Conservation (phyloP, 2,888 invertebrate species). For the Rotaria macrura region DNA sequence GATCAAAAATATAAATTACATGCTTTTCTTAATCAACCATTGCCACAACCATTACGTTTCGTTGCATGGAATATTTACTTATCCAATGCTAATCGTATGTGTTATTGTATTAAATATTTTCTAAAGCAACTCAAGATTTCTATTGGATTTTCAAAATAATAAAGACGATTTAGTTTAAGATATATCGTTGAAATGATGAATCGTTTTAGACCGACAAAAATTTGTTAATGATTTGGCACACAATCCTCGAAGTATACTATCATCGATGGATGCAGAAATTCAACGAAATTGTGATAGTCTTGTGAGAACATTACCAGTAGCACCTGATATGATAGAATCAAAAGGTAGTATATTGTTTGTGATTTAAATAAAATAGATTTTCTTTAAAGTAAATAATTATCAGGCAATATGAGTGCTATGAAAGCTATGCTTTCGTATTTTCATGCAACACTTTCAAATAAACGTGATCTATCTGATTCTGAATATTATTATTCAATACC, state of each 20-base stretch:
- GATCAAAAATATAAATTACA: constrained; percentile 46
- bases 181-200: too few species aligned
- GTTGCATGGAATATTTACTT: constrained; percentile 45
- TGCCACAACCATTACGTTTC: constrained; percentile 42
- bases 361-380: neutral
- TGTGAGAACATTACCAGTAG: constrained; percentile 42
- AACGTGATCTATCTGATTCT: constrained; percentile 40
- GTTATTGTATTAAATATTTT: too few species aligned
- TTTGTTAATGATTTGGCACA: constrained; percentile 43
- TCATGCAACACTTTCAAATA: constrained; percentile 42
- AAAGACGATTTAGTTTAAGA: too few species aligned
- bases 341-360: constrained; percentile 39
- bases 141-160: too few species aligned
- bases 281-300: constrained; percentile 46
- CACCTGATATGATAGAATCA: constrained; percentile 39
- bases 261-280: constrained; percentile 45
- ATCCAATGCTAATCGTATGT: constrained; percentile 42
- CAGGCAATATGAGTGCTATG: constrained; percentile 47
- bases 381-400: neutral
- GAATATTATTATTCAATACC: constrained; percentile 45
- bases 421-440: constrained; percentile 48
- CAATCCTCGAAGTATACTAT: constrained; percentile 44
- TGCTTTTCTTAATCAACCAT: constrained; percentile 45
- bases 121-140: too few species aligned
- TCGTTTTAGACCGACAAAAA: constrained; percentile 41